These are phyloP conservation scores for Halcyon leucocephala DNA, from an alignment of 2,797 vertebrate species.

Conservation along the genomic window DNA sequence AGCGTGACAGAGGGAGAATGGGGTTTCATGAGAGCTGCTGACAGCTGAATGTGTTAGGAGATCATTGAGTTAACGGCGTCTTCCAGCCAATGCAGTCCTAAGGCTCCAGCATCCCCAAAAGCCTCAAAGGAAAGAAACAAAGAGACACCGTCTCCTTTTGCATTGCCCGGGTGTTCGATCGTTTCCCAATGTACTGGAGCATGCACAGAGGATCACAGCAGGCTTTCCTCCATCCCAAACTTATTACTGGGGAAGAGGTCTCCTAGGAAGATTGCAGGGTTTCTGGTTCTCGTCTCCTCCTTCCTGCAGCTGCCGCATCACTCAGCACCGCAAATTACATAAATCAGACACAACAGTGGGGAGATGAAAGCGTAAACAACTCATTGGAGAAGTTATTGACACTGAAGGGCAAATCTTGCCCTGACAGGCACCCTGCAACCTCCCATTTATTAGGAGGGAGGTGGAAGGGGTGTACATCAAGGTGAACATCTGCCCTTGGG, in stretches of 20 bases:
- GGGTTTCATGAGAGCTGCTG: background rate
- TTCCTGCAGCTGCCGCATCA: background rate
- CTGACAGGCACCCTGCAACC: background rate
- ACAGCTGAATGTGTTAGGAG: background rate
- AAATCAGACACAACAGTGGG: background rate
- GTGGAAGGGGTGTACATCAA: background rate
- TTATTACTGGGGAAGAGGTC: background rate
- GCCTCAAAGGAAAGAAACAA: background rate
- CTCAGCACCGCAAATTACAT: background rate
- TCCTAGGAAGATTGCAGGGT: background rate
- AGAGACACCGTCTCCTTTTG: background rate
- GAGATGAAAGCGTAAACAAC: background rate
- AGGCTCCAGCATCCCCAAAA: background rate
- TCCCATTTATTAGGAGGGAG: background rate
- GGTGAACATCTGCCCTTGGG: background rate
- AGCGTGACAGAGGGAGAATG: background rate
- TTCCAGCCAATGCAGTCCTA: rapidly evolving
- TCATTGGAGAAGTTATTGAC: background rate
- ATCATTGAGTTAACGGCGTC: background rate
- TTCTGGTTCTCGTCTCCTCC: background rate
- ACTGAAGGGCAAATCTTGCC: background rate
- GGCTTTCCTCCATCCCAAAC: background rate
- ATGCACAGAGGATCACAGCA: background rate
- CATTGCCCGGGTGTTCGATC: rapidly evolving
- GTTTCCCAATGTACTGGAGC: background rate